These are phyloP conservation scores for Endotricha flammealis DNA, from an alignment of 2,888 invertebrate species.

Conservation along the genomic window DNA sequence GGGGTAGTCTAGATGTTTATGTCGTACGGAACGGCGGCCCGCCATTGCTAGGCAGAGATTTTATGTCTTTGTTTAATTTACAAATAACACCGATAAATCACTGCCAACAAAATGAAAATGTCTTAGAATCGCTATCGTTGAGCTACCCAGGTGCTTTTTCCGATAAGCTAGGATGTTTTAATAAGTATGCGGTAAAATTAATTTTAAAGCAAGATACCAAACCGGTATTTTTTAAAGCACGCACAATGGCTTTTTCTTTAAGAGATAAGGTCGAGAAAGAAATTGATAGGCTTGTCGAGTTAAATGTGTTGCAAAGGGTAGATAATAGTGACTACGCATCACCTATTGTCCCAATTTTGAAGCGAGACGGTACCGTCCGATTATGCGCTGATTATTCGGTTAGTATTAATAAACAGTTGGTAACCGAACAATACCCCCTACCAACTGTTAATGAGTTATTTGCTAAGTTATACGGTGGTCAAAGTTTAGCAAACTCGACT, in stretches of 20 bases:
- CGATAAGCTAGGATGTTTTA: neutral
- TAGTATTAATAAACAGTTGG: conserved; percentile 9
- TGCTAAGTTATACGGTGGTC: conserved; percentile 8
- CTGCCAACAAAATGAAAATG: too few species aligned
- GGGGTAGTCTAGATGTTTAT: neutral
- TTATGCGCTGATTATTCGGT: conserved; percentile 9
- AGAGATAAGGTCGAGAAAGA: conserved; percentile 18
- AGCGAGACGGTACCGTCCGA: conserved; percentile 1
- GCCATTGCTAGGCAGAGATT: neutral
- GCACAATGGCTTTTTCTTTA: conserved; percentile 21
- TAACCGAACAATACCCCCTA: conserved; percentile 11
- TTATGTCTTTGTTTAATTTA: neutral
- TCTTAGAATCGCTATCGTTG: neutral
- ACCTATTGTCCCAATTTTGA: conserved; percentile 12
- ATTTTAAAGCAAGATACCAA: conserved; percentile 10
- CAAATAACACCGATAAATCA: neutral
- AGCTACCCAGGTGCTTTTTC: neutral
- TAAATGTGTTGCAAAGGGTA: conserved; percentile 21
- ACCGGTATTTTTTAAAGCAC: conserved; percentile 17
- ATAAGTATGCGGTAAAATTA: conserved; percentile 1
- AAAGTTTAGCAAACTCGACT: conserved; percentile 12
- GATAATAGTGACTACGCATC: conserved; percentile 15
- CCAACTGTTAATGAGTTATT: conserved; percentile 9
- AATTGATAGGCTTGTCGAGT: conserved; percentile 15
- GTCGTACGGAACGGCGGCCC: neutral